These are phyloP conservation scores for Sebastes schlegelii DNA, from an alignment of 2,113 vertebrate species.

Conservation along the genomic window DNA sequence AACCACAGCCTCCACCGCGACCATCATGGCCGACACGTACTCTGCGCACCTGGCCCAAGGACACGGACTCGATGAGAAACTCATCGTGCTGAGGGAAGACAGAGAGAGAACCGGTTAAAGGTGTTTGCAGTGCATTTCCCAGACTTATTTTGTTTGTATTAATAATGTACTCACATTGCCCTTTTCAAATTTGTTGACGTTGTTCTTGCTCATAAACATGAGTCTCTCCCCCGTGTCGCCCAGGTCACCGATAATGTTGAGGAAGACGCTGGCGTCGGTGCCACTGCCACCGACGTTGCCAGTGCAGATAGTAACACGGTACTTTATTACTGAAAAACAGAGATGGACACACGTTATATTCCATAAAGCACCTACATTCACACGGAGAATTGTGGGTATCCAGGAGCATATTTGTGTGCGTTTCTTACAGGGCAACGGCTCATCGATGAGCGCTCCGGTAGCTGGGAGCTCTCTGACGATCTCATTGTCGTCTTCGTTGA, in stretches of 20 bases:
- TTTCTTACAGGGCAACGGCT: constrained; percentile 89
- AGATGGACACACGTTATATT: background rate
- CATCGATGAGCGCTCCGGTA: constrained; percentile 85
- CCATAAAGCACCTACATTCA: background rate
- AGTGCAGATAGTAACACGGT: constrained; percentile 92
- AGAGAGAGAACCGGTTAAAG: background rate
- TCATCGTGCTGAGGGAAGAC: constrained; percentile 88
- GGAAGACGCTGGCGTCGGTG: constrained; percentile 93
- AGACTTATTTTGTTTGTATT: background rate
- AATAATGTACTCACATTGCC: constrained; percentile 89
- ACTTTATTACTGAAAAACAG: constrained; percentile 88
- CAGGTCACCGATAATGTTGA: constrained; percentile 89
- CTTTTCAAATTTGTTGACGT: constrained; percentile 94
- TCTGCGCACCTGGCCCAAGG: constrained; percentile 88
- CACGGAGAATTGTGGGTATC: background rate
- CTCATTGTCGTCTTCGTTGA: constrained; percentile 97
- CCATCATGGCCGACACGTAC: constrained; percentile 95
- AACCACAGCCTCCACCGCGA: constrained; percentile 93
- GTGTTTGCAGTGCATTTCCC: background rate
- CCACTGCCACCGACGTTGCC: constrained; percentile 90
- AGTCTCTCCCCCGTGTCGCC: constrained; percentile 94
- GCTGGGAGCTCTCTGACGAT: constrained; percentile 93
- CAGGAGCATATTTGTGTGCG: too few species aligned
- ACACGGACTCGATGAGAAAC: constrained; percentile 93
- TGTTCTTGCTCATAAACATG: constrained; percentile 93